These are phyloP conservation scores for Aegithalos caudatus DNA, from an alignment of 2,113 vertebrate genomes.

Conservation along the genomic window DNA sequence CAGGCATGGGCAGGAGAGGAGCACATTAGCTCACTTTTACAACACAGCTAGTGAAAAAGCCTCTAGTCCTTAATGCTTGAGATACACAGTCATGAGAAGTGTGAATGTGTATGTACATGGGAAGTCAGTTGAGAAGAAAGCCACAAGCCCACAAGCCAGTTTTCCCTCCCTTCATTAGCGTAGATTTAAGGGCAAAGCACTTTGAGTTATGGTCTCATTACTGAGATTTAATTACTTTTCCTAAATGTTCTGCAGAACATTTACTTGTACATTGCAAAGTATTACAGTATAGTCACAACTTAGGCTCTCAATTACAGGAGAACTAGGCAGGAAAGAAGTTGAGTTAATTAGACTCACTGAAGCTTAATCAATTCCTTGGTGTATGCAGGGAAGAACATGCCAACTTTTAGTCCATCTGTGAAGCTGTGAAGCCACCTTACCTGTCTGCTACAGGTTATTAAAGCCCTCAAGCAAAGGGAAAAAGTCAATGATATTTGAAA, in stretches of 20 bases:
- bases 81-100: not conserved
- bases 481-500: not conserved
- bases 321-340: constrained; percentile 45
- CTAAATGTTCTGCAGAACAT: constrained; percentile 62
- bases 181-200: constrained; percentile 28
- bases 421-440: not conserved
- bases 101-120: not conserved
- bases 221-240: constrained; percentile 63
- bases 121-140: not conserved
- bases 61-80: not conserved
- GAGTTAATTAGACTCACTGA: constrained; percentile 57
- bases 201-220: constrained; percentile 52
- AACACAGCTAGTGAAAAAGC: not conserved
- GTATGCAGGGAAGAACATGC: not conserved
- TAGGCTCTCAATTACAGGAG: constrained; percentile 43
- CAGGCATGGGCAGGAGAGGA: not conserved
- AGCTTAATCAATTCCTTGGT: constrained; percentile 54
- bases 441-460: not conserved
- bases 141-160: not conserved
- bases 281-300: constrained; percentile 57
- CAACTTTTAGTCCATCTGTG: constrained; percentile 12
- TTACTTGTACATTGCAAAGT: constrained; percentile 53
- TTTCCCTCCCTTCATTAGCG: constrained; percentile 1
- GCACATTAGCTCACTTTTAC: not conserved
- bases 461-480: not conserved